Evolutionary conservation across 1,140 invertebrate species (phyloP).

Genomic region (Drosophila triauraria): DNA sequence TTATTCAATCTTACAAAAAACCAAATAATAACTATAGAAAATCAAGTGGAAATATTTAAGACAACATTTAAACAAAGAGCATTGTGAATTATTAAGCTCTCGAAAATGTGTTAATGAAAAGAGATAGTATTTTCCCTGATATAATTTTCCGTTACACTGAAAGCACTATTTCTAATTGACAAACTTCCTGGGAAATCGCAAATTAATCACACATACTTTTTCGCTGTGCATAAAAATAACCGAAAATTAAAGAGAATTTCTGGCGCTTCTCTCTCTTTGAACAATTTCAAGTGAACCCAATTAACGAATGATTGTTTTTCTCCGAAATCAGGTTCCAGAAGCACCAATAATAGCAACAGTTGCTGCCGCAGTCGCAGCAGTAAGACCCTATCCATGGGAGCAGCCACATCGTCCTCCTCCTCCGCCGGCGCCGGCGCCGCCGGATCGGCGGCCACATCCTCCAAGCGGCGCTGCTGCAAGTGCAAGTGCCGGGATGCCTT

Average conservation of each 20-base stretch:
- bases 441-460: constrained; percentile 4
- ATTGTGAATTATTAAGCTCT: not conserved
- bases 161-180: not conserved
- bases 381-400: constrained; percentile 52
- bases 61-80: not conserved
- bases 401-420: constrained; percentile 28
- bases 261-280: constrained; percentile 9
- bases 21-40: not conserved
- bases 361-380: constrained; percentile 74
- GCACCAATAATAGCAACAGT: constrained; percentile 54
- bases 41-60: not conserved
- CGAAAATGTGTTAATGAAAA: not conserved
- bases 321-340: constrained; percentile 32
- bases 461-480: constrained; percentile 73
- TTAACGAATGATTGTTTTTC: constrained; percentile 31
- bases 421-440: not conserved
- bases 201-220: not conserved
- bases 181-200: not conserved
- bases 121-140: not conserved
- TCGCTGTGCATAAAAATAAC: constrained; percentile 16
- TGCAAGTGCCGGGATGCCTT: constrained; percentile 73
- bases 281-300: constrained; percentile 38
- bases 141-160: not conserved
- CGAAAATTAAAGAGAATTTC: constrained; percentile 14
- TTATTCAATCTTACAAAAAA: not conserved